Evolutionary conservation across 2,797 vertebrate genomes (phyloP).

Genomic region (Poeciliopsis paucimaculata): DNA sequence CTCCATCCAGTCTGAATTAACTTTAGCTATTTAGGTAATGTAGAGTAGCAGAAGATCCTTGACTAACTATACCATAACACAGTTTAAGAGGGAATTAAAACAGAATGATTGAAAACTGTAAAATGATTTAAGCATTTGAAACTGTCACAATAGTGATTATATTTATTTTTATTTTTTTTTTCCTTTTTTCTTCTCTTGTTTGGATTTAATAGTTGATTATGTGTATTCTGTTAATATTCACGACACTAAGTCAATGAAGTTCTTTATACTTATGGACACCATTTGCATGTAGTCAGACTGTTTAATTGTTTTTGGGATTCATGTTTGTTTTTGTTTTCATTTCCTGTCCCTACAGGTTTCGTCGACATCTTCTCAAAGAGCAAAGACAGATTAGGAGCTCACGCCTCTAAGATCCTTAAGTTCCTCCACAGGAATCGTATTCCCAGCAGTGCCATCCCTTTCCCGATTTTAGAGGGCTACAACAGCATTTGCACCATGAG

Average conservation of each 20-base stretch:
- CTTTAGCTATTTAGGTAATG: not conserved
- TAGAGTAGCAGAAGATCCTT: too few relatives aligned
- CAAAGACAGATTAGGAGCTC: slow-evolving; percentile 88
- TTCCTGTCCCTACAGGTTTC: slow-evolving; percentile 82
- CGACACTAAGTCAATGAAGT: not conserved
- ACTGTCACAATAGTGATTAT: too few relatives aligned
- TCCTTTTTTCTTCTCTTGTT: too few relatives aligned
- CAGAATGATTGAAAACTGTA: too few relatives aligned
- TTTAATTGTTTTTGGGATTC: not conserved
- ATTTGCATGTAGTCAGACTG: not conserved
- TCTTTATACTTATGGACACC: not conserved
- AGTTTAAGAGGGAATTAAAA: too few relatives aligned
- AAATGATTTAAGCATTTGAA: too few relatives aligned
- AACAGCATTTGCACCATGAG: slow-evolving; percentile 95
- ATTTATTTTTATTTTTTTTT: too few relatives aligned
- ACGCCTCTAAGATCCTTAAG: slow-evolving; percentile 91
- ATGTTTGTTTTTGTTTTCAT: not conserved
- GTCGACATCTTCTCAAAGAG: slow-evolving; percentile 97
- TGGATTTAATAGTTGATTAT: too few relatives aligned
- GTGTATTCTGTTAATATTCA: too few relatives aligned
- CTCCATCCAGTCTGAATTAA: not conserved
- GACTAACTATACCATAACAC: too few relatives aligned
- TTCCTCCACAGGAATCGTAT: slow-evolving; percentile 95
- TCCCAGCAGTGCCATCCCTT: slow-evolving; percentile 90
- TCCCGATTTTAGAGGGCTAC: slow-evolving; percentile 93